phyloP scores from a whole-genome alignment of 1,140 invertebrate genomes.

The Aphelenchoides fujianensis region DNA sequence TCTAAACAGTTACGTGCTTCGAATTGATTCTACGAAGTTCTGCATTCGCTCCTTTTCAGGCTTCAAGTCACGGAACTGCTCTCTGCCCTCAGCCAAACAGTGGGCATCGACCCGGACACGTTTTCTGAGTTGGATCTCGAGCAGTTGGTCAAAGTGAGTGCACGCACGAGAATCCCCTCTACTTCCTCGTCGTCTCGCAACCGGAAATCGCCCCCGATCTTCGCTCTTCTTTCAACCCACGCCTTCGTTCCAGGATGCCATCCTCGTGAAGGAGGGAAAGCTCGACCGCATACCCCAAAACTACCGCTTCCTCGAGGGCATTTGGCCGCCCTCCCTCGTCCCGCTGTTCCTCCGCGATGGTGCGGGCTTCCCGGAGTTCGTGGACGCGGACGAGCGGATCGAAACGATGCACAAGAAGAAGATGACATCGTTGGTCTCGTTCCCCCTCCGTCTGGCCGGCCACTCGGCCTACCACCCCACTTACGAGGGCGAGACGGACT shows the following conservation, averaged over 20 bases:
- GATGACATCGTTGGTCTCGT: background rate
- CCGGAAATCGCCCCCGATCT: no score
- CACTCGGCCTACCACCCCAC: background rate
- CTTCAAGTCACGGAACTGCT: slow-evolving; percentile 39
- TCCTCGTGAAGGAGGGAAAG: slow-evolving; percentile 43
- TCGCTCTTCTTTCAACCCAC: no score
- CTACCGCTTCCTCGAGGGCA: slow-evolving; percentile 30
- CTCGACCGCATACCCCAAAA: slow-evolving; percentile 35
- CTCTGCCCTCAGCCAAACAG: slow-evolving; percentile 39
- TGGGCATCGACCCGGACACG: slow-evolving; percentile 41
- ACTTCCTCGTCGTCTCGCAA: no score
- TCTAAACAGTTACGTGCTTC: slow-evolving; percentile 41
- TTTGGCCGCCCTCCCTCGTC: slow-evolving; percentile 43
- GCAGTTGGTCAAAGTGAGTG: no score
- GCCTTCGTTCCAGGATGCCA: slow-evolving; percentile 44
- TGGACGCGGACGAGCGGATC: slow-evolving; percentile 40
- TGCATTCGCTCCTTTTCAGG: slow-evolving; percentile 23
- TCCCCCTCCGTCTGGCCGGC: background rate
- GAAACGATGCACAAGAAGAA: slow-evolving; percentile 2
- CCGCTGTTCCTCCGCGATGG: slow-evolving; percentile 46
- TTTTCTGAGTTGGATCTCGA: slow-evolving; percentile 39
- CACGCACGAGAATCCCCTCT: no score
- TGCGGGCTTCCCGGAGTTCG: slow-evolving; percentile 38
- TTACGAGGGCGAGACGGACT: background rate
- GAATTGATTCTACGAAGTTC: no score